A percentile compares a stretch with the other conserved stretches of the same genome.
These are phyloP conservation scores for fruit fly (Drosophila melanogaster) DNA, from an alignment of 1,140 invertebrate species.

Conservation along the genomic window DNA sequence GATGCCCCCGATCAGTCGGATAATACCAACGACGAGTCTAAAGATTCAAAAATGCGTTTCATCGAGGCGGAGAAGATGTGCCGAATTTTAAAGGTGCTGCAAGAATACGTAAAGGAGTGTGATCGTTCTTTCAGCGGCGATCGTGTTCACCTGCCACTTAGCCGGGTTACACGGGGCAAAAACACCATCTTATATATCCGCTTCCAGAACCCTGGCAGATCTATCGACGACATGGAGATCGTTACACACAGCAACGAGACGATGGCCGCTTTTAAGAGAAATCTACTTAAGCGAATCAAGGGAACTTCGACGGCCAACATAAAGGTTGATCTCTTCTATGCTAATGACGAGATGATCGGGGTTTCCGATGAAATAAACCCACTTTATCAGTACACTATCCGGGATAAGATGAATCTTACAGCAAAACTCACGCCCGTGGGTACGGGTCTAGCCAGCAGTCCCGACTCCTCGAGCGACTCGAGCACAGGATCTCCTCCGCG, in stretches of 20 bases:
- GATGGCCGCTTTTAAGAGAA: slow-evolving; percentile 85
- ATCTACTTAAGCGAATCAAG: slow-evolving; percentile 91
- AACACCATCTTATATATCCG: slow-evolving; percentile 94
- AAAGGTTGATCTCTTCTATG: slow-evolving; percentile 94
- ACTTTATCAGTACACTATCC: slow-evolving; percentile 93
- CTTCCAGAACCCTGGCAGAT: slow-evolving; percentile 95
- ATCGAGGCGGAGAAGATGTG: slow-evolving; percentile 96
- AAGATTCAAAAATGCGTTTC: slow-evolving; percentile 79
- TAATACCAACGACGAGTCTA: slow-evolving; percentile 65
- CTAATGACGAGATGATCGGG: slow-evolving; percentile 95
- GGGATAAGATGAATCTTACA: slow-evolving; percentile 96
- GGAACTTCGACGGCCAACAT: slow-evolving; percentile 88
- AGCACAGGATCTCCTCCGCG: slow-evolving; percentile 90
- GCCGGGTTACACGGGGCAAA: slow-evolving; percentile 92
- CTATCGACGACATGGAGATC: slow-evolving; percentile 96
- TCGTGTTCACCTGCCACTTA: slow-evolving; percentile 90
- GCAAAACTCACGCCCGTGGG: slow-evolving; percentile 93
- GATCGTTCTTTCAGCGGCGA: slow-evolving; percentile 96
- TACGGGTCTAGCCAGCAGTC: slow-evolving; percentile 93
- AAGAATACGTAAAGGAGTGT: slow-evolving; percentile 98
- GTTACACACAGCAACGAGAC: slow-evolving; percentile 98
- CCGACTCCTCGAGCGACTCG: slow-evolving; percentile 87
- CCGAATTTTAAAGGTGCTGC: slow-evolving; percentile 96
- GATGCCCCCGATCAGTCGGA: slow-evolving; percentile 71
- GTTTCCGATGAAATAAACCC: slow-evolving; percentile 94